phyloP scores from a whole-genome alignment of 2,113 vertebrate species.

The Oxyruncus cristatus region DNA sequence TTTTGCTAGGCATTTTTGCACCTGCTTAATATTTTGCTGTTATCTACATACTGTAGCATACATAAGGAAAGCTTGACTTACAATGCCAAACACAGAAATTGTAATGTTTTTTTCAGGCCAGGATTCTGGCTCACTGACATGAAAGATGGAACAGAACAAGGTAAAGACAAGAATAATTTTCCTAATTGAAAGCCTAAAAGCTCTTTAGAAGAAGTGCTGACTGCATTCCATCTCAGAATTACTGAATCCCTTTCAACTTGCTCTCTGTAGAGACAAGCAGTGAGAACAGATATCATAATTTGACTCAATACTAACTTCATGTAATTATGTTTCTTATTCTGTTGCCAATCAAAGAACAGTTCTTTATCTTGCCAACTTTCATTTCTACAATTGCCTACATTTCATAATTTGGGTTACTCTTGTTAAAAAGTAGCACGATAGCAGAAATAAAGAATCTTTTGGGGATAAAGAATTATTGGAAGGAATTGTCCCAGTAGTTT shows the following conservation, averaged over 20 bases:
- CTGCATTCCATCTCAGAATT: not conserved
- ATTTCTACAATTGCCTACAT: not conserved
- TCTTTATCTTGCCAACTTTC: not conserved
- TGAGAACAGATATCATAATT: not conserved
- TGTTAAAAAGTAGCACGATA: not conserved
- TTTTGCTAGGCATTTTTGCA: not conserved
- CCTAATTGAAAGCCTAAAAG: not conserved
- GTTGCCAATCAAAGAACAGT: not conserved
- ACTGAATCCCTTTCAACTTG: not conserved
- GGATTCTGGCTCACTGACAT: not conserved
- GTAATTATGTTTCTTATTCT: not conserved
- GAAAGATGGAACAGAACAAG: not conserved
- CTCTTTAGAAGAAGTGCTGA: not conserved
- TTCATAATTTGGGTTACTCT: not conserved
- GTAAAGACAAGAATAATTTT: not conserved
- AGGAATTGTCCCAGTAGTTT: not conserved
- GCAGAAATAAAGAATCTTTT: not conserved
- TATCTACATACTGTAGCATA: not conserved
- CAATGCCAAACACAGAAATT: accelerated
- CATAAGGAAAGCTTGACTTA: not conserved
- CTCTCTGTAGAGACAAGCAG: not conserved
- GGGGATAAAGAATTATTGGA: not conserved
- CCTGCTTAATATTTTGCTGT: not conserved
- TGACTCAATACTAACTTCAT: not conserved
- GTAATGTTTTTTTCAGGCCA: not conserved